Percentiles rank a stretch among this genome's conserved stretches.
These are phyloP conservation scores for Orchesellides sinensis DNA, from an alignment of 2,888 invertebrate species.

Conservation along the genomic window DNA sequence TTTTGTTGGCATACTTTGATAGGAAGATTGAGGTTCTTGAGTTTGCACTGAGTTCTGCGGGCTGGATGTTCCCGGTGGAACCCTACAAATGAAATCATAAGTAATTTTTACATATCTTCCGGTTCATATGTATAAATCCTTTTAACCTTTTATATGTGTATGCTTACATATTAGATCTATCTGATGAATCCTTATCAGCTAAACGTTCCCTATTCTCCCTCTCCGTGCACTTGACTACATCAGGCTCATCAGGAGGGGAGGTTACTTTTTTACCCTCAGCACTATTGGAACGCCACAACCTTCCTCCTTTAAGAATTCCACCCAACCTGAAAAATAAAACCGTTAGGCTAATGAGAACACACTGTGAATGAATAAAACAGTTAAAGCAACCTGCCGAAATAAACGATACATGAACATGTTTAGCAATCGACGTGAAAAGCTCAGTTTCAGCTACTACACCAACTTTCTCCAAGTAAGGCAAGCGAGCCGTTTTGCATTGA, in stretches of 20 bases:
- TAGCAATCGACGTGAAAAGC: too few species aligned
- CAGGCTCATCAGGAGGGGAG: slow-evolving; percentile 73
- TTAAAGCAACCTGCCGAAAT: too few species aligned
- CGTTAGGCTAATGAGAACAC: too few species aligned
- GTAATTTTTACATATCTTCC: background rate
- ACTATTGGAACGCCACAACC: slow-evolving; percentile 80
- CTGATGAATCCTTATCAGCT: slow-evolving; percentile 62
- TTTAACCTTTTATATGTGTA: background rate
- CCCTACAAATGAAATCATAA: slow-evolving; percentile 16
- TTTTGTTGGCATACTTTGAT: slow-evolving; percentile 61
- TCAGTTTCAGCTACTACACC: too few species aligned
- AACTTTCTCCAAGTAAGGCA: too few species aligned
- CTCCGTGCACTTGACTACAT: slow-evolving; percentile 75
- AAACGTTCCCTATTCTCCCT: slow-evolving; percentile 72
- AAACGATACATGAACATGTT: too few species aligned
- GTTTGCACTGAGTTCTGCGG: slow-evolving; percentile 64
- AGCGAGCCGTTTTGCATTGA: too few species aligned
- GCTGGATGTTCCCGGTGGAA: slow-evolving; percentile 38
- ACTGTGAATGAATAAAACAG: too few species aligned
- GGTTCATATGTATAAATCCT: background rate
- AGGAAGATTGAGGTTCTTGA: slow-evolving; percentile 53
- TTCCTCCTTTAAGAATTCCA: slow-evolving; percentile 87
- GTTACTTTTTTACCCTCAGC: slow-evolving; percentile 74
- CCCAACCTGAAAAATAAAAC: slow-evolving; percentile 77
- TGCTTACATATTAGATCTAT: slow-evolving; percentile 46